Base-by-base conservation (phyloP, 2,797 vertebrate genomes). In the Graptemys geographica region DNA sequence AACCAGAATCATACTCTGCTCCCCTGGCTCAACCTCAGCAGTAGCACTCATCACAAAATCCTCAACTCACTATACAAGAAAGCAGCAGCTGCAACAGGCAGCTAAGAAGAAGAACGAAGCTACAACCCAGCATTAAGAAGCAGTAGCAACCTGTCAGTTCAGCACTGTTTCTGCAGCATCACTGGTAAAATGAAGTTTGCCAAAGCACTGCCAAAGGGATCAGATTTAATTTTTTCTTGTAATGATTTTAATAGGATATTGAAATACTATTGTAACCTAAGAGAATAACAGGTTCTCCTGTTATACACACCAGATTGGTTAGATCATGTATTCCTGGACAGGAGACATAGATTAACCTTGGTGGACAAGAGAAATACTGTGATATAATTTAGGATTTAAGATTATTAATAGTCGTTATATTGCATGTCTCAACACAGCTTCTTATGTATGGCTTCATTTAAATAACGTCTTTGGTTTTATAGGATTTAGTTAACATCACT, bases 101-200 rank as follows among this genome's bases (percentile, higher is more conserved):
- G 2, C 19, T 55, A 23, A 88, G 33, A 56, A 11, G 65, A 41
- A 41, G 19, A 72, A 72, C 41, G 69, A 72, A 41, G n/a, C n/a
- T 41, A 41, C 37, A 72, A 72, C 5, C 19, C 10, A 41, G 19
- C 69, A 41, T 72, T 2, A 13, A 19, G 27, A 6, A 16, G 4
- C 1, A 0, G 25, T n/a, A 62, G 25, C 47, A 62, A 51, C 1
- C 81, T 59, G 65, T 59, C 69, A 37, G 47, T 0, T 33, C 79
- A 1, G 0, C 0, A 21, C 21, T 2, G 2, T 11, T 31, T 19
- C 41, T 31, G 7, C 53, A 44, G 41, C 7, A 1, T 0, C 11
- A 52, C 81, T 6, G 23, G 16, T 0, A 3, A 59, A 1, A 11
- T 0, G 9, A 37, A 19, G 51, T 15, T 47, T 11, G 25, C 5